Conservation (phyloP, 2,888 invertebrate species). For the Autographa gamma region DNA sequence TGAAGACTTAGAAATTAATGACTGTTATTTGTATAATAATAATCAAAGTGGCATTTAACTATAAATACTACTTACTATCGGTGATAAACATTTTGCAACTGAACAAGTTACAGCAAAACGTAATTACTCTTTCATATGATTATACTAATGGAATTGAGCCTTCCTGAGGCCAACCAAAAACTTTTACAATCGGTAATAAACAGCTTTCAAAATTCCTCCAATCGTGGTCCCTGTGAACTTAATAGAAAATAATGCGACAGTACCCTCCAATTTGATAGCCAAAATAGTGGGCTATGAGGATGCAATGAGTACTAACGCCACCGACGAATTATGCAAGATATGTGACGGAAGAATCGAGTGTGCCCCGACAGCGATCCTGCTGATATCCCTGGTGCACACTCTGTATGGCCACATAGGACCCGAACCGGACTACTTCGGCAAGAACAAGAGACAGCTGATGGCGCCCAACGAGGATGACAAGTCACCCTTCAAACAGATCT, state of each 20-base stretch:
- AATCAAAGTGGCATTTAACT: neutral
- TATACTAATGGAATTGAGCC: constrained; percentile 41
- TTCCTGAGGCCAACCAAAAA: constrained; percentile 7
- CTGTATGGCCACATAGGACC: constrained; percentile 80
- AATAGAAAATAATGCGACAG: constrained; percentile 34
- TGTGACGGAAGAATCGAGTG: constrained; percentile 85
- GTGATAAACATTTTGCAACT: neutral
- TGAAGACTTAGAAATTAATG: constrained; percentile 14
- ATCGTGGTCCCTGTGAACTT: constrained; percentile 27
- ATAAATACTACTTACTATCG: neutral
- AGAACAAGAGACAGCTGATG: constrained; percentile 50
- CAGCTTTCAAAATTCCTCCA: constrained; percentile 41
- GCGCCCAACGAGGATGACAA: constrained; percentile 17
- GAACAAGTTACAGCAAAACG: neutral
- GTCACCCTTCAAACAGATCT: constrained; percentile 44
- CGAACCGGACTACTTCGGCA: constrained; percentile 80
- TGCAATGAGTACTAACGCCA: constrained; percentile 82
- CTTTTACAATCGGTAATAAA: neutral
- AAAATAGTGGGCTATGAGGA: constrained; percentile 65
- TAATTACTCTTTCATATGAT: constrained; percentile 22
- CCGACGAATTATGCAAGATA: constrained; percentile 82
- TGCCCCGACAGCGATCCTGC: constrained; percentile 83
- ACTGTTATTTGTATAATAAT: constrained; percentile 2
- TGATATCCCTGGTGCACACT: constrained; percentile 82
- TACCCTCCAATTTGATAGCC: constrained; percentile 36